phyloP scores from a whole-genome alignment of 2,888 invertebrate species.

The Nemapogon koenigi region DNA sequence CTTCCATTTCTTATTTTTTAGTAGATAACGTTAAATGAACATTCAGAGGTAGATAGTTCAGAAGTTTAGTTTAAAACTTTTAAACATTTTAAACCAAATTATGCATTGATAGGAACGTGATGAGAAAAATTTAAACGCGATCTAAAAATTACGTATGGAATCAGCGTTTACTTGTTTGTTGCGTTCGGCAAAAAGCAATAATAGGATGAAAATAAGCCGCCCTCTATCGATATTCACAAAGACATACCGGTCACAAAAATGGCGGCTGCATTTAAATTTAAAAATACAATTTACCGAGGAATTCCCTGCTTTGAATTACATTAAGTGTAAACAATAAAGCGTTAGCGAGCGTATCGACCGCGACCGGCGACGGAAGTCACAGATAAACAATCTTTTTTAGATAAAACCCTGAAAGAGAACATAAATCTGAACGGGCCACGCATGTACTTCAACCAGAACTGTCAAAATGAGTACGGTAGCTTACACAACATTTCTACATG shows the following conservation, averaged over 20 bases:
- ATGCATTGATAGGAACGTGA: too few species aligned
- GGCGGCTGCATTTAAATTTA: constrained; percentile 43
- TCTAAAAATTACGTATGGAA: constrained; percentile 39
- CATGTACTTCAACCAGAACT: constrained; percentile 44
- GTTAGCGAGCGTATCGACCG: constrained; percentile 56
- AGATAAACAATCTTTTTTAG: constrained; percentile 64
- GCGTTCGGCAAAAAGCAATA: constrained; percentile 18
- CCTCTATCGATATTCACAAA: constrained; percentile 46
- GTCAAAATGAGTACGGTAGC: too few species aligned
- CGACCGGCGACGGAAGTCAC: constrained; percentile 58
- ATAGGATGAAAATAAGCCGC: constrained; percentile 40
- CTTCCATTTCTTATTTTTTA: too few species aligned
- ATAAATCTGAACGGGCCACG: constrained; percentile 46
- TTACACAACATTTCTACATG: too few species aligned
- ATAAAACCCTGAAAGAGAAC: constrained; percentile 51
- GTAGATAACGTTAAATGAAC: too few species aligned
- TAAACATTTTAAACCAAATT: too few species aligned
- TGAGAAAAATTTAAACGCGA: background rate
- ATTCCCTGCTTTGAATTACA: constrained; percentile 64
- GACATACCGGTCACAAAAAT: constrained; percentile 20
- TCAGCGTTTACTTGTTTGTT: too few species aligned
- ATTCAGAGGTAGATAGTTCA: too few species aligned
- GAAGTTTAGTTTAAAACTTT: too few species aligned
- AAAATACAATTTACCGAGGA: constrained; percentile 59
- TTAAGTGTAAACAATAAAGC: constrained; percentile 63